phyloP scores from a whole-genome alignment of 2,888 invertebrate species.

The Hipparchia semele region DNA sequence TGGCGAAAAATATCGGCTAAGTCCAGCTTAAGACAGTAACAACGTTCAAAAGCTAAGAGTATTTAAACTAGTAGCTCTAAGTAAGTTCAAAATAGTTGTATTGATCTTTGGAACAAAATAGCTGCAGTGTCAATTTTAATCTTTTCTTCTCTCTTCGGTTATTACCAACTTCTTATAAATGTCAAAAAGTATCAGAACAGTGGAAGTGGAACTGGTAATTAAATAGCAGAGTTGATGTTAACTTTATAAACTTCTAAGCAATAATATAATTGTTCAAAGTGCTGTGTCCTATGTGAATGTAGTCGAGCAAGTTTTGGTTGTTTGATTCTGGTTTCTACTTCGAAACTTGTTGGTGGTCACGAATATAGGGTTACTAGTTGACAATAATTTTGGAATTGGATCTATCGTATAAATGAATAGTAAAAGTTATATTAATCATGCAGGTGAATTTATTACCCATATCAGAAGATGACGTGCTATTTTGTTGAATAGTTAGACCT shows the following conservation, averaged over 20 bases:
- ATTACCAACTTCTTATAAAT: background rate
- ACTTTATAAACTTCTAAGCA: background rate
- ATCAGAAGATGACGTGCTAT: too few species aligned
- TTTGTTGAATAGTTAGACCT: too few species aligned
- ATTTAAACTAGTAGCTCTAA: too few species aligned
- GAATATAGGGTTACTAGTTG: slow-evolving; percentile 16
- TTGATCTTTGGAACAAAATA: too few species aligned
- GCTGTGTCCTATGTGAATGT: slow-evolving; percentile 23
- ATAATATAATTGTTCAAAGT: slow-evolving; percentile 8
- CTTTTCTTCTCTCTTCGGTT: background rate
- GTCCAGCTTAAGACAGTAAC: too few species aligned
- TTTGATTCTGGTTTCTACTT: slow-evolving; percentile 22
- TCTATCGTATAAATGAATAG: too few species aligned
- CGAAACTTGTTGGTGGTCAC: slow-evolving; percentile 18
- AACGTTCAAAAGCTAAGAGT: too few species aligned
- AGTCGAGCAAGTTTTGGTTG: slow-evolving; percentile 21
- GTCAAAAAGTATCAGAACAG: background rate
- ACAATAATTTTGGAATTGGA: slow-evolving; percentile 7
- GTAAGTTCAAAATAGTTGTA: too few species aligned
- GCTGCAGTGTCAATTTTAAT: background rate
- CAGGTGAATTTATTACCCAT: too few species aligned
- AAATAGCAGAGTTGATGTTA: slow-evolving; percentile 18
- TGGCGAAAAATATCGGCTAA: too few species aligned
- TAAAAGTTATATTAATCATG: too few species aligned
- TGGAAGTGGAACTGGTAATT: background rate